Percentiles rank a stretch among this genome's conserved stretches.
These are phyloP conservation scores for Myotis yumanensis DNA, from an alignment of 2,113 vertebrate species.

Conservation along the genomic window DNA sequence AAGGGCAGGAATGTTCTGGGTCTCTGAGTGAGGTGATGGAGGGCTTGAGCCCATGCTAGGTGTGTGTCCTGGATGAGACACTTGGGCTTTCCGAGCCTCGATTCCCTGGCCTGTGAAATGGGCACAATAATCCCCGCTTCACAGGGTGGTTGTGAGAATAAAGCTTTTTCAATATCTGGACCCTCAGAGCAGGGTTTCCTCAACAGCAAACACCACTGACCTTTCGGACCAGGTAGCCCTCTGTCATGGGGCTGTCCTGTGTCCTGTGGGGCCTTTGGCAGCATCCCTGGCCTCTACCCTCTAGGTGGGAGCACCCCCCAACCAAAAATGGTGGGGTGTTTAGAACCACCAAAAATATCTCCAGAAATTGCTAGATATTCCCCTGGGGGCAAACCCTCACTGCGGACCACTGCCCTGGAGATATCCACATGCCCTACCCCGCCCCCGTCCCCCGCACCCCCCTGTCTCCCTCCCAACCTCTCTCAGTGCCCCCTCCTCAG, in stretches of 20 bases:
- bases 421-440: no score
- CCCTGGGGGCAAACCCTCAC: not conserved
- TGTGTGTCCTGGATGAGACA: not conserved
- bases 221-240: not conserved
- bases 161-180: not conserved
- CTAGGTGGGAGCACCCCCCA: not conserved
- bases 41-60: not conserved
- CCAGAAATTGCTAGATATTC: not conserved
- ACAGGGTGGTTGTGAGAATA: not conserved
- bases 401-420: not conserved
- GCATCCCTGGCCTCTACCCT: not conserved
- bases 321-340: not conserved
- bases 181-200: not conserved
- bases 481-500: not conserved
- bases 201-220: not conserved
- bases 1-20: not conserved
- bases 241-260: not conserved
- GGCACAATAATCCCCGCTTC: not conserved
- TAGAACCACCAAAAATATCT: not conserved
- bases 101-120: not conserved
- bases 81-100: not conserved
- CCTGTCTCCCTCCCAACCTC: not conserved
- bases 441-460: rapidly evolving
- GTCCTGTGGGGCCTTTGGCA: rapidly evolving
- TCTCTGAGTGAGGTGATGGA: not conserved